Conservation (phyloP, 2,797 vertebrate genomes). For the Sebastes aleutianus region DNA sequence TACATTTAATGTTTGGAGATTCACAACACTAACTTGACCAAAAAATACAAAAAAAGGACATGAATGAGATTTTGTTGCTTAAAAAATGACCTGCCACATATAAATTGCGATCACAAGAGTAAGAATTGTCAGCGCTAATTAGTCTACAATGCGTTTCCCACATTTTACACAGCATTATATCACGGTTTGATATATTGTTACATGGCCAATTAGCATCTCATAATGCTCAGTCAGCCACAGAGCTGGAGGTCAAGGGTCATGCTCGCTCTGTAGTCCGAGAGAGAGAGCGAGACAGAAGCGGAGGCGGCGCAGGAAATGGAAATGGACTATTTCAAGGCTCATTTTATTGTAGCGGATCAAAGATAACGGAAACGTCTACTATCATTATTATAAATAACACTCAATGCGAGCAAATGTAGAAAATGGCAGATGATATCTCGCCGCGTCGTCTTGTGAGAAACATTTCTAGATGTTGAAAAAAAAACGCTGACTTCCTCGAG, state of each 20-base stretch:
- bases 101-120: constrained; percentile 10
- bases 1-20: neutral
- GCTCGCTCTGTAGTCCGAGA: constrained; percentile 7
- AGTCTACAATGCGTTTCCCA: constrained; percentile 42
- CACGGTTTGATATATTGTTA: constrained; percentile 63
- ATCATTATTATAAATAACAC: constrained; percentile 38
- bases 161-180: constrained; percentile 62
- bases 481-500: constrained; percentile 41
- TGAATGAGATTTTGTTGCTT: neutral
- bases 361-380: constrained; percentile 20
- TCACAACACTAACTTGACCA: neutral
- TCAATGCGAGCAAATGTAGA: constrained; percentile 24
- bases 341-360: constrained; percentile 24
- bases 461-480: constrained; percentile 7
- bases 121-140: constrained; percentile 48
- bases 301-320: neutral
- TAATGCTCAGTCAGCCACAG: constrained; percentile 69
- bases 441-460: constrained; percentile 3
- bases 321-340: constrained; percentile 16
- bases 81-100: constrained; percentile 12
- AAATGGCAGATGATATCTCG: constrained; percentile 57
- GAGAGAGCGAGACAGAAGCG: constrained; percentile 38
- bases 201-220: constrained; percentile 69
- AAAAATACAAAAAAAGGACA: neutral
- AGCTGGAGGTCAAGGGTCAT: constrained; percentile 61